Percentiles rank a stretch among this genome's conserved stretches.
Evolutionary conservation across 2,797 vertebrate species (phyloP).

Genomic region (Kryptolebias ocellatus): DNA sequence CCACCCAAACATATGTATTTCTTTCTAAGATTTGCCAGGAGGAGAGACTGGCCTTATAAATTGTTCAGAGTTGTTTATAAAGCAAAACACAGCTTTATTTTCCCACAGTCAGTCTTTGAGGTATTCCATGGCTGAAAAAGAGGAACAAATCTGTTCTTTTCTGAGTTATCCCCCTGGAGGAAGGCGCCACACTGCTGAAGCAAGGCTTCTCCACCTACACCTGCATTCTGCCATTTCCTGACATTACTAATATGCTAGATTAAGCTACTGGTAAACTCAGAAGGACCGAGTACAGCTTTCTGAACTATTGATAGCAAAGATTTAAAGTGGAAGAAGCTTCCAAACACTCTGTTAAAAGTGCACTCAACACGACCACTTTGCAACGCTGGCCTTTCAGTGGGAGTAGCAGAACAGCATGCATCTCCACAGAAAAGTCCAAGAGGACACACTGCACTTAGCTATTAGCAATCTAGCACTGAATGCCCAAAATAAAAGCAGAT

Average conservation of each 20-base stretch:
- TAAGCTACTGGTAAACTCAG: slow-evolving; percentile 50
- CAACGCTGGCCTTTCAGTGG: slow-evolving; percentile 48
- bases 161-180: slow-evolving; percentile 20
- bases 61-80: slow-evolving; percentile 4
- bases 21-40: too few relatives aligned
- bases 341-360: slow-evolving; percentile 61
- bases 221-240: slow-evolving; percentile 29
- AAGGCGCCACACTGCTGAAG: slow-evolving; percentile 35
- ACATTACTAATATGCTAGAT: slow-evolving; percentile 50
- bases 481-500: slow-evolving; percentile 45
- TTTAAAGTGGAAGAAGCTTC: slow-evolving; percentile 56
- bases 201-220: slow-evolving; percentile 36
- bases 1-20: too few relatives aligned
- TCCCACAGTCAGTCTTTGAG: background rate
- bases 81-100: slow-evolving; percentile 8
- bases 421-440: slow-evolving; percentile 36
- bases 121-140: slow-evolving; percentile 15
- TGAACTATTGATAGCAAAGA: slow-evolving; percentile 67
- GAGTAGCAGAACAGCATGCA: slow-evolving; percentile 21
- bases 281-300: slow-evolving; percentile 21
- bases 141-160: slow-evolving; percentile 30
- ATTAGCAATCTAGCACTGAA: slow-evolving; percentile 53
- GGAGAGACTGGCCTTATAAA: slow-evolving; percentile 17
- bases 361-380: slow-evolving; percentile 55
- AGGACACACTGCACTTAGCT: slow-evolving; percentile 62